A percentile compares a stretch with the other conserved stretches of the same genome.
Evolutionary conservation across 2,113 vertebrate genomes (phyloP).

Genomic region (Craseonycteris thonglongyai): DNA sequence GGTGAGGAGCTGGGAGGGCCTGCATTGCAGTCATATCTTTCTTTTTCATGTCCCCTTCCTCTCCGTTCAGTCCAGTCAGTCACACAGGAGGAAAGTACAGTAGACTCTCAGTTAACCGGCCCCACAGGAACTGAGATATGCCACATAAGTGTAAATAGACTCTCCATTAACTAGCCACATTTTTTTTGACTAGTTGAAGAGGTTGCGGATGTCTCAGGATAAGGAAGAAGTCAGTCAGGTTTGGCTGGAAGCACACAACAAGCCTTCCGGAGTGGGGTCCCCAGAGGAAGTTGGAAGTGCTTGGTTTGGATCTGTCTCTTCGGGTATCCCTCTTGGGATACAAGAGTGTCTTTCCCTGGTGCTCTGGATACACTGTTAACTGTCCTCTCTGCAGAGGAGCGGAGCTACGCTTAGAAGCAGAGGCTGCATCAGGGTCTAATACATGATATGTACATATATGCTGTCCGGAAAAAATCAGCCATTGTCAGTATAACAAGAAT

Average conservation of each 20-base stretch:
- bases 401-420: background rate
- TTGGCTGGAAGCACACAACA: too few species aligned
- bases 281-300: background rate
- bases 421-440: rapidly evolving
- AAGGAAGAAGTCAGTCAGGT: background rate
- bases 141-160: too few species aligned
- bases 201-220: background rate
- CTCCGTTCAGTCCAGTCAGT: background rate
- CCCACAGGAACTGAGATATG: too few species aligned
- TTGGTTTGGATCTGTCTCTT: background rate
- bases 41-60: background rate
- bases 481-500: too few species aligned
- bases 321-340: too few species aligned
- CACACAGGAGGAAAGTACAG: rapidly evolving
- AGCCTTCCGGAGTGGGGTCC: too few species aligned
- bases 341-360: background rate
- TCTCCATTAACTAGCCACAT: too few species aligned
- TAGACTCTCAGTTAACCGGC: too few species aligned
- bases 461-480: too few species aligned
- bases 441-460: too few species aligned
- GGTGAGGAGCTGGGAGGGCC: background rate
- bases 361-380: background rate
- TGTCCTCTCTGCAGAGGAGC: background rate
- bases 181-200: too few species aligned
- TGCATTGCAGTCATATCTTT: background rate